Evolutionary conservation across 2,797 vertebrate genomes (phyloP).

Genomic region (Coregonus ussuriensis): DNA sequence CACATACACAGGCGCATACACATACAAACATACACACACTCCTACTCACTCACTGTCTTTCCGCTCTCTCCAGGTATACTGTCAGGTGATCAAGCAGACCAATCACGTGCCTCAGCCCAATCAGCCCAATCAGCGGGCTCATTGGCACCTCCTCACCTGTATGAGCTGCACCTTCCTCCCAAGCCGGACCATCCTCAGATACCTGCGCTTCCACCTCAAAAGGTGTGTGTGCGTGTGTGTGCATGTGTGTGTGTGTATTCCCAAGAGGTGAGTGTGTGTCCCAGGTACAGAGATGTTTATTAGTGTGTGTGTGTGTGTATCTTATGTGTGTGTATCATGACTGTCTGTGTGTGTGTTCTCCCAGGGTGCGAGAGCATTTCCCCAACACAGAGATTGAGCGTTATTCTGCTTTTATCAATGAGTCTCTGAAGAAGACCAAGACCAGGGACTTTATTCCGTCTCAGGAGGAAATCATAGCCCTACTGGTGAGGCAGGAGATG

Average conservation of each 20-base stretch:
- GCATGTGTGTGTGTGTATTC: not conserved
- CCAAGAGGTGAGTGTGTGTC: not conserved
- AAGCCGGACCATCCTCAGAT: slow-evolving; percentile 88
- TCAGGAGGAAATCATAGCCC: slow-evolving; percentile 90
- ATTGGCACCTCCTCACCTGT: slow-evolving; percentile 92
- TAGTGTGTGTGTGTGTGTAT: not conserved
- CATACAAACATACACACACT: not conserved
- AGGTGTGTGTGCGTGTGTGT: slow-evolving; percentile 69
- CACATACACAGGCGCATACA: not conserved
- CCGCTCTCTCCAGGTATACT: slow-evolving; percentile 78
- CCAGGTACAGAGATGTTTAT: not conserved
- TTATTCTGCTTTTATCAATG: slow-evolving; percentile 85
- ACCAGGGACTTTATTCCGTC: slow-evolving; percentile 90
- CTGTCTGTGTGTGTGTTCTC: not conserved
- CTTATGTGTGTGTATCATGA: not conserved
- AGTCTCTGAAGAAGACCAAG: slow-evolving; percentile 91
- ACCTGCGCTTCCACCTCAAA: slow-evolving; percentile 91
- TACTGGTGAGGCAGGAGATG: slow-evolving; percentile 90
- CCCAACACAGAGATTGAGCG: slow-evolving; percentile 86
- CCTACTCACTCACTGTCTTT: not conserved
- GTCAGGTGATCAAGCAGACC: slow-evolving; percentile 95
- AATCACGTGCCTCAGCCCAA: slow-evolving; percentile 89
- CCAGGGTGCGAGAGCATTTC: slow-evolving; percentile 86
- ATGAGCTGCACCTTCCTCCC: slow-evolving; percentile 94
- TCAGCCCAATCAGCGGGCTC: slow-evolving; percentile 67